These are phyloP conservation scores for Rhyacophila evoluta DNA, from an alignment of 2,888 invertebrate species.

Conservation along the genomic window DNA sequence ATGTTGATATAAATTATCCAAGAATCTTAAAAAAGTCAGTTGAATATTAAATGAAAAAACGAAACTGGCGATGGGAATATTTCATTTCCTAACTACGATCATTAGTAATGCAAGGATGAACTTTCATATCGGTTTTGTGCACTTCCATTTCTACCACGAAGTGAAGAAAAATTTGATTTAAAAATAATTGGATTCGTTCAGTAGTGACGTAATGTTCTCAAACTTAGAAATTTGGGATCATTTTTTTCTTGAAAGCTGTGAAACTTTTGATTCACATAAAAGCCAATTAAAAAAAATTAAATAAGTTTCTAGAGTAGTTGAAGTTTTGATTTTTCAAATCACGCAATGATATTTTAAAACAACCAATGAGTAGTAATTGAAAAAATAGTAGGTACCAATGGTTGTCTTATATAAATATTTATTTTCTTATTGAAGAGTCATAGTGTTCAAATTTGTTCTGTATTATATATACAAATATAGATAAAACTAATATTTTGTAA, in stretches of 20 bases:
- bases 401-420: too few relatives aligned
- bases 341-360: too few relatives aligned
- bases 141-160: neutral
- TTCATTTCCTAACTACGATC: conserved; percentile 16
- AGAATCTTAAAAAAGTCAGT: neutral
- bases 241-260: neutral
- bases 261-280: neutral
- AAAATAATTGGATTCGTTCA: neutral
- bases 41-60: neutral
- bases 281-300: neutral
- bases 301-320: too few relatives aligned
- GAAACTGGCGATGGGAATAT: neutral
- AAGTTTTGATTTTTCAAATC: too few relatives aligned
- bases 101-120: conserved; percentile 31
- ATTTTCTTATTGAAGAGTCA: too few relatives aligned
- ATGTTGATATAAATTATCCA: too few relatives aligned
- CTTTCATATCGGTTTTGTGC: conserved; percentile 20
- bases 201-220: neutral
- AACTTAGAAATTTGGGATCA: neutral
- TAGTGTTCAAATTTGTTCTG: too few relatives aligned
- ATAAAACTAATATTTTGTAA: too few relatives aligned
- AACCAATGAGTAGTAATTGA: too few relatives aligned
- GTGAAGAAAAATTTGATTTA: neutral
- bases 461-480: too few relatives aligned
- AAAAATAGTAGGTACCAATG: too few relatives aligned